Evolutionary conservation across 2,888 invertebrate species (phyloP).

Genomic region (Allolobophora icterica): DNA sequence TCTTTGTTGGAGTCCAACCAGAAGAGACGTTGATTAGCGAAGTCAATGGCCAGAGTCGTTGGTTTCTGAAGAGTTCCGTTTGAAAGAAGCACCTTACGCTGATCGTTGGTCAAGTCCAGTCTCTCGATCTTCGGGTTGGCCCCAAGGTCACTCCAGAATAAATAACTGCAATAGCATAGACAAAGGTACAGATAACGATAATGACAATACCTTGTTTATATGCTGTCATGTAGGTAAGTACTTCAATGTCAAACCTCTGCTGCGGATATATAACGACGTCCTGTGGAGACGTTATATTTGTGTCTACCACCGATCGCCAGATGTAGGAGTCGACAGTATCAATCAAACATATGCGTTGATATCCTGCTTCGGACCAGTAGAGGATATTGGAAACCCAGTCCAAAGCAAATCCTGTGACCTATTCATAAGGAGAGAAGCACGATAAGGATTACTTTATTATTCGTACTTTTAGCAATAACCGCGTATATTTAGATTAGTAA

Average conservation of each 20-base stretch:
- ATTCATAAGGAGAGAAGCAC: not conserved
- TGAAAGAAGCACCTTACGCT: not conserved
- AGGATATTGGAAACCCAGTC: not conserved
- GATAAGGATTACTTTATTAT: no score
- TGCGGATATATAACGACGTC: conserved; percentile 15
- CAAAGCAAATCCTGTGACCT: not conserved
- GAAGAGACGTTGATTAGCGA: not conserved
- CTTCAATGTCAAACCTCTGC: not conserved
- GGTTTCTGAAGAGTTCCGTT: not conserved
- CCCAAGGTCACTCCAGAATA: conserved; percentile 20
- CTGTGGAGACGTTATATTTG: not conserved
- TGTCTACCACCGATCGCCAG: not conserved
- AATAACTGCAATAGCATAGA: not conserved
- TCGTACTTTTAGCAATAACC: no score
- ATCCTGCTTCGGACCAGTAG: not conserved
- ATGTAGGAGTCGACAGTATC: not conserved
- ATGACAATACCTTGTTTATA: no score
- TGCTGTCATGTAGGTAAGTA: no score
- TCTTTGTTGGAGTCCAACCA: not conserved
- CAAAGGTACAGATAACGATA: no score
- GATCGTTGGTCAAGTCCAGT: not conserved
- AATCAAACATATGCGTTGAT: not conserved
- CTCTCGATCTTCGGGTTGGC: not conserved
- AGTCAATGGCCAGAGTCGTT: not conserved
- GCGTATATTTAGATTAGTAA: no score